Percentiles rank a stretch among this genome's conserved stretches.
Evolutionary conservation across 2,113 vertebrate species (phyloP).

Genomic region (Dendrocopos noguchii): DNA sequence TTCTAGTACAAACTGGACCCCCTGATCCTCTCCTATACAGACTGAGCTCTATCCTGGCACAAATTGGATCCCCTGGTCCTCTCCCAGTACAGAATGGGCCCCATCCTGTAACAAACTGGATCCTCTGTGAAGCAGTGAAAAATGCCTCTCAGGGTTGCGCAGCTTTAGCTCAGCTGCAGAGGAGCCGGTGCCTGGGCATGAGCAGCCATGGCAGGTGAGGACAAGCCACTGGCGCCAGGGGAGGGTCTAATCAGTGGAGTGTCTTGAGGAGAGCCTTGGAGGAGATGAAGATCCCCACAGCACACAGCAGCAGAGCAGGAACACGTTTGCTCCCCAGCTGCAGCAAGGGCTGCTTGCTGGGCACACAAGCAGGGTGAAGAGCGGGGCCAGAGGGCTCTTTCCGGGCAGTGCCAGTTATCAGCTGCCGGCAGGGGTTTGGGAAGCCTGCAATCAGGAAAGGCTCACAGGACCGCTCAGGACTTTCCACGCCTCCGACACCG

Average conservation of each 20-base stretch:
- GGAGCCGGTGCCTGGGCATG: not conserved
- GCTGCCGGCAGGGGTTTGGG: not conserved
- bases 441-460: not conserved
- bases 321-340: accelerated
- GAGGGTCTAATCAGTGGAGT: accelerated
- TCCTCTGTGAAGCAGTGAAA: not conserved
- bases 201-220: not conserved
- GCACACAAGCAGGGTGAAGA: accelerated
- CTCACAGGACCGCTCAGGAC: not conserved
- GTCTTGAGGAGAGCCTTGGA: not conserved
- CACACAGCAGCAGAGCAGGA: accelerated
- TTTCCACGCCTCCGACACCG: not conserved
- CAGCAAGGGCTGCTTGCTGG: accelerated
- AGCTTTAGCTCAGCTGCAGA: accelerated
- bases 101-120: not conserved
- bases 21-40: no score
- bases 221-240: accelerated
- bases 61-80: no score
- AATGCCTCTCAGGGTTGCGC: accelerated
- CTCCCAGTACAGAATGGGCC: not conserved
- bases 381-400: accelerated
- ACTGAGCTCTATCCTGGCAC: not conserved
- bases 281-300: accelerated
- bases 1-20: no score
- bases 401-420: not conserved